Evolutionary conservation across 2,888 invertebrate species (phyloP).

Genomic region (Ischnura elegans): DNA sequence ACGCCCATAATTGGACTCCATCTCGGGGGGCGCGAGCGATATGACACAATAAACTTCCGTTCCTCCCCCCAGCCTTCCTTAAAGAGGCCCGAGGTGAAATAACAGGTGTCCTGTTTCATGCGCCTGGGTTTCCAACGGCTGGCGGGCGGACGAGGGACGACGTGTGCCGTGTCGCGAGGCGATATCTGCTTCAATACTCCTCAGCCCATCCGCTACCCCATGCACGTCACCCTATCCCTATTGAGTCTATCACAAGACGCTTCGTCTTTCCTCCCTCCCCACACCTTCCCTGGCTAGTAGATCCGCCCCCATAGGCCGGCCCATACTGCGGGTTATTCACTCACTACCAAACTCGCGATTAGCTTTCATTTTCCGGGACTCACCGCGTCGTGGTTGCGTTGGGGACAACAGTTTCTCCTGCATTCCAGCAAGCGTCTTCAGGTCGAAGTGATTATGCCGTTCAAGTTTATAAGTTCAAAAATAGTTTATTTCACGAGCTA

Average conservation of each 20-base stretch:
- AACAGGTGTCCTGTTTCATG: conserved; percentile 14
- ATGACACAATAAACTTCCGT: conserved; percentile 60
- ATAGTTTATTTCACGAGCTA: too few relatives aligned
- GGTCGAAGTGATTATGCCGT: too few relatives aligned
- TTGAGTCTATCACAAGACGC: neutral
- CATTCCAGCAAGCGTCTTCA: too few relatives aligned
- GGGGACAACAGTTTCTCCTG: too few relatives aligned
- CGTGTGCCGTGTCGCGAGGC: neutral
- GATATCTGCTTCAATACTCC: conserved; percentile 31
- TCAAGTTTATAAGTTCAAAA: too few relatives aligned
- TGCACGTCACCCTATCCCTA: neutral
- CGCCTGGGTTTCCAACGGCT: neutral
- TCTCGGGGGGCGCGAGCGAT: neutral
- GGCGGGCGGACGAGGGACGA: neutral
- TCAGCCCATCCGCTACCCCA: neutral
- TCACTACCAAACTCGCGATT: too few relatives aligned
- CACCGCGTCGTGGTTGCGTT: too few relatives aligned
- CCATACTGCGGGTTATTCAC: too few relatives aligned
- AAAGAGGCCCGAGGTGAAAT: neutral
- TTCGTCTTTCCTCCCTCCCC: neutral
- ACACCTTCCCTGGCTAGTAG: neutral
- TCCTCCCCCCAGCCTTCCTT: neutral
- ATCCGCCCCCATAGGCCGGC: neutral
- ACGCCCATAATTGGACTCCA: neutral
- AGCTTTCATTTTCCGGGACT: too few relatives aligned